These are phyloP conservation scores for Gambelia wislizenii DNA, from an alignment of 2,797 vertebrate genomes.

Conservation along the genomic window DNA sequence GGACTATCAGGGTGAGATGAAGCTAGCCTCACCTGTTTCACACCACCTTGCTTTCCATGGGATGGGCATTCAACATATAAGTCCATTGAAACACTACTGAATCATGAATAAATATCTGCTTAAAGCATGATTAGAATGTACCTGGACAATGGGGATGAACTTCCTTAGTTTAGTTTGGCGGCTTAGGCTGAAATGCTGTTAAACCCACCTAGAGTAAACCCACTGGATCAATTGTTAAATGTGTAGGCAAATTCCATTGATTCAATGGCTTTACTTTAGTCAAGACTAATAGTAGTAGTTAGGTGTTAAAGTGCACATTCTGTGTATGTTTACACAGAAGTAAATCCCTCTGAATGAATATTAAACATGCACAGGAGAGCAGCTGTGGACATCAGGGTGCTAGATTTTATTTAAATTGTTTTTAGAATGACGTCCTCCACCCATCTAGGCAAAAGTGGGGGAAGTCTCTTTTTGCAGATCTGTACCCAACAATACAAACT, in stretches of 20 bases:
- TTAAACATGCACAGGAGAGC: background rate
- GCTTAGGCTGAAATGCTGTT: background rate
- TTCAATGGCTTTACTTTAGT: too few relatives aligned
- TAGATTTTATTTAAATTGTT: background rate
- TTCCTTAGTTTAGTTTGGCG: background rate
- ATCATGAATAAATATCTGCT: background rate
- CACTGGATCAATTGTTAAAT: too few relatives aligned
- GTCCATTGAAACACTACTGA: background rate
- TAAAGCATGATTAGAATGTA: background rate
- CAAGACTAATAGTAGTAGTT: too few relatives aligned
- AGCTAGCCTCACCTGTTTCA: too few relatives aligned
- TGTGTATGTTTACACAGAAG: background rate
- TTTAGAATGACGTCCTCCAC: background rate
- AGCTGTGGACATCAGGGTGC: background rate
- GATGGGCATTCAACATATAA: background rate
- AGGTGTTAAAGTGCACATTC: background rate
- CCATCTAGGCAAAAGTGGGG: background rate
- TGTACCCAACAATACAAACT: fast-evolving
- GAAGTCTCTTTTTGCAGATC: background rate
- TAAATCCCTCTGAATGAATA: background rate
- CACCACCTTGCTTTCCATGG: background rate
- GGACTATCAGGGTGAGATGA: too few relatives aligned
- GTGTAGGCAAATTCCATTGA: too few relatives aligned
- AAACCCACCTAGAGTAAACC: too few relatives aligned
- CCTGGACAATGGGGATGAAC: background rate